phyloP scores from a whole-genome alignment of 2,113 vertebrate genomes.

The Myanophis thanlyinensis region DNA sequence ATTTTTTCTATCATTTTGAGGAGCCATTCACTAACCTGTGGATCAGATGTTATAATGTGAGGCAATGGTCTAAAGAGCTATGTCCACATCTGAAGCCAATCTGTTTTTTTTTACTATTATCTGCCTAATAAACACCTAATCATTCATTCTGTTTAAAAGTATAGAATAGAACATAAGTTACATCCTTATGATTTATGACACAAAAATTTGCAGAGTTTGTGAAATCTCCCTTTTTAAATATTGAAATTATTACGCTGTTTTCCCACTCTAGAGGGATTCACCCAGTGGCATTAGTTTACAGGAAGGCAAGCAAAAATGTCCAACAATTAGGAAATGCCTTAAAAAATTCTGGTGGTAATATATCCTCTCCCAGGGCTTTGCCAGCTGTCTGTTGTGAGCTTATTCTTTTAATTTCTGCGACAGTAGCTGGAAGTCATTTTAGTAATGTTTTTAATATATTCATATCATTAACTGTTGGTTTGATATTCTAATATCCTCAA shows the following conservation, averaged over 20 bases:
- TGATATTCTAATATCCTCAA: neutral
- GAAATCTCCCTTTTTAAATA: neutral
- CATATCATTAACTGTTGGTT: neutral
- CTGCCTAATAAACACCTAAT: neutral
- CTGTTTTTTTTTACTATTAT: neutral
- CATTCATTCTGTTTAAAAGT: neutral
- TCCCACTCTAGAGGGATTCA: neutral
- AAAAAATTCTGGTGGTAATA: neutral
- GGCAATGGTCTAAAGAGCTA: neutral
- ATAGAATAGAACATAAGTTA: neutral
- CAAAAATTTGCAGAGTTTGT: neutral
- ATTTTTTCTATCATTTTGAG: neutral
- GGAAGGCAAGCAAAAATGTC: neutral
- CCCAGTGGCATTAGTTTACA: neutral
- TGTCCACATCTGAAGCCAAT: neutral
- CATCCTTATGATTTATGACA: neutral
- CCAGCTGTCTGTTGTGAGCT: neutral
- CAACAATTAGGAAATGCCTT: neutral
- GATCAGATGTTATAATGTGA: neutral
- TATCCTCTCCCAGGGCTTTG: neutral
- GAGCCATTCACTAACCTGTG: neutral
- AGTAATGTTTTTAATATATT: neutral
- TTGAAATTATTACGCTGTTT: neutral
- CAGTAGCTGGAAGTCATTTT: neutral
- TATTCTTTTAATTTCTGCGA: neutral